phyloP scores from a whole-genome alignment of 1,140 invertebrate genomes.

The Pomacea maculata region DNA sequence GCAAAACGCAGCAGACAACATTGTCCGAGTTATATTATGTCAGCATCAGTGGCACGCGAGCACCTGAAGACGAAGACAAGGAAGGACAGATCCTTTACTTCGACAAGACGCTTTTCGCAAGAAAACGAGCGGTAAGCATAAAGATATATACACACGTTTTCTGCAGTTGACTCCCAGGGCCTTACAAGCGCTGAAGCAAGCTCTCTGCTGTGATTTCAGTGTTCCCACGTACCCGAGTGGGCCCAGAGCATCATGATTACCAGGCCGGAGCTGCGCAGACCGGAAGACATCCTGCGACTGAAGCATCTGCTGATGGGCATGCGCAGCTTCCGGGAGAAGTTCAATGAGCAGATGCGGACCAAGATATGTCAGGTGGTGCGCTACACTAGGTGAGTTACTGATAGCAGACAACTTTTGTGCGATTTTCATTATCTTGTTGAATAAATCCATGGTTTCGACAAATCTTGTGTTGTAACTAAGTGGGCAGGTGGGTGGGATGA shows the following conservation, averaged over 20 bases:
- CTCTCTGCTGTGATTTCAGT: conserved; percentile 5
- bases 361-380: conserved; percentile 40
- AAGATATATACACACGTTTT: too few relatives aligned
- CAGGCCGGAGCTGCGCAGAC: conserved; percentile 33
- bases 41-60: conserved; percentile 21
- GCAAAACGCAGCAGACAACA: conserved; percentile 29
- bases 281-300: conserved; percentile 37
- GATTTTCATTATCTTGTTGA: too few relatives aligned
- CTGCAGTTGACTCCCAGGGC: too few relatives aligned
- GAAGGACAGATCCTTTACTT: conserved; percentile 33
- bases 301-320: conserved; percentile 39
- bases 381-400: conserved; percentile 38
- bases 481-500: too few relatives aligned
- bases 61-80: conserved; percentile 20
- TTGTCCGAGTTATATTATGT: conserved; percentile 38
- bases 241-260: conserved; percentile 33
- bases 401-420: too few relatives aligned
- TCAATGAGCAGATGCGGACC: conserved; percentile 42
- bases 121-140: conserved; percentile 36
- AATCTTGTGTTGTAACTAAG: too few relatives aligned
- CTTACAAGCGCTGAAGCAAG: too few relatives aligned
- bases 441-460: too few relatives aligned
- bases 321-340: conserved; percentile 46
- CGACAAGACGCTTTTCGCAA: conserved; percentile 39
- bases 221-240: conserved; percentile 40